phyloP scores from a whole-genome alignment of 2,113 vertebrate species.

The Deroptyus accipitrinus region DNA sequence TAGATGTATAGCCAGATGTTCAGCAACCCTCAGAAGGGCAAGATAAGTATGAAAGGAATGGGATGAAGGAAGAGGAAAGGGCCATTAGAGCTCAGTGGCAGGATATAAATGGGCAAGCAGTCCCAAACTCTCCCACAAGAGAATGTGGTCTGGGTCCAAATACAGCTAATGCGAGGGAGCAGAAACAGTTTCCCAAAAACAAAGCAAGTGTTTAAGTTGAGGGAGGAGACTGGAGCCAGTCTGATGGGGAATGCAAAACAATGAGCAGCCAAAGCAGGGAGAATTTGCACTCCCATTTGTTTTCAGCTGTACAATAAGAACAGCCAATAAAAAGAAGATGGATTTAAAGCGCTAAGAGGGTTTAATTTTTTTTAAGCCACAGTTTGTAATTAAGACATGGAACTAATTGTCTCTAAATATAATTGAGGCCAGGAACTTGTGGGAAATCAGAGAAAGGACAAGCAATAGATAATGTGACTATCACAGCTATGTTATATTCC shows the following conservation, averaged over 20 bases:
- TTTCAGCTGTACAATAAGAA: not conserved
- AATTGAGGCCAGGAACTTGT: constrained; percentile 16
- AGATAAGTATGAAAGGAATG: not conserved
- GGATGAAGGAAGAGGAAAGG: not conserved
- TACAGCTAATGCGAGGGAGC: not conserved
- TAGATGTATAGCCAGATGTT: not conserved
- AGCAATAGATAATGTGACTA: not conserved
- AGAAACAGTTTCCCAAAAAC: not conserved
- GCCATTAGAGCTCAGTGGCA: not conserved
- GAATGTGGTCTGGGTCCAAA: not conserved
- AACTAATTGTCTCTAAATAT: not conserved
- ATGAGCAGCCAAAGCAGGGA: not conserved
- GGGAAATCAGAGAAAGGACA: not conserved
- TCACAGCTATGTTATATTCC: not conserved
- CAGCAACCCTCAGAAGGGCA: not conserved
- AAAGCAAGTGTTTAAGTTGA: not conserved
- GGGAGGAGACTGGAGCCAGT: not conserved
- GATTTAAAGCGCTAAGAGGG: not conserved
- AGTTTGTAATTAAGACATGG: not conserved
- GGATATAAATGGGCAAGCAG: not conserved
- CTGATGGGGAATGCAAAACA: not conserved
- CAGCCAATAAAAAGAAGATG: not conserved
- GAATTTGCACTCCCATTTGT: not conserved
- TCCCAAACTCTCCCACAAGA: not conserved
- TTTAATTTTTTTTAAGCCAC: not conserved